phyloP scores from a whole-genome alignment of 2,888 invertebrate species.

The Eupithecia dodoneata region DNA sequence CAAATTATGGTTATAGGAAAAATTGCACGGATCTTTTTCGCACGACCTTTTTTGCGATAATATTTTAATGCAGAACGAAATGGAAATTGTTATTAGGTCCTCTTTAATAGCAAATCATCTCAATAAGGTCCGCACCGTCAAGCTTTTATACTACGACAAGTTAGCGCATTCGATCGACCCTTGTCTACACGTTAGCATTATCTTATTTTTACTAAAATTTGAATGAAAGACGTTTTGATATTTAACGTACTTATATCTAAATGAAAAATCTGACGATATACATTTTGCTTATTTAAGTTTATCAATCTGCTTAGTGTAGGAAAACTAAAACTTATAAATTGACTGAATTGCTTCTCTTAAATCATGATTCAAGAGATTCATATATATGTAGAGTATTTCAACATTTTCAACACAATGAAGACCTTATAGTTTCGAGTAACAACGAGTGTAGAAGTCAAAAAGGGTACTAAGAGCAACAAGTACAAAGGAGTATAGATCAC shows the following conservation, averaged over 20 bases:
- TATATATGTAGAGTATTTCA: too few species aligned
- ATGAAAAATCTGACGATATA: background rate
- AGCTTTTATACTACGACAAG: background rate
- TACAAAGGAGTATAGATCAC: slow-evolving; percentile 34
- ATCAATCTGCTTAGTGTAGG: background rate
- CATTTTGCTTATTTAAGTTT: background rate
- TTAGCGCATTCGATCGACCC: background rate
- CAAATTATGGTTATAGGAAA: slow-evolving; percentile 33
- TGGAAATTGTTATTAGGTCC: slow-evolving; percentile 19
- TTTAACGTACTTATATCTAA: background rate
- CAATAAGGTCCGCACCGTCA: background rate
- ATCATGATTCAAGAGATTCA: background rate
- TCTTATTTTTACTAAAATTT: background rate
- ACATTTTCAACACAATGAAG: background rate
- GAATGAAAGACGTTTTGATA: background rate
- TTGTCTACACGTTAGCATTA: background rate
- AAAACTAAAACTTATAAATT: background rate
- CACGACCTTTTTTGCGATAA: slow-evolving; percentile 27
- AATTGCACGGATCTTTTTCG: slow-evolving; percentile 29
- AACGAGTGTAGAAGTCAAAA: background rate
- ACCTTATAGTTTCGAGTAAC: background rate
- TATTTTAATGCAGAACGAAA: slow-evolving; percentile 29
- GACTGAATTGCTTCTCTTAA: background rate
- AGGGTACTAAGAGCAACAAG: background rate
- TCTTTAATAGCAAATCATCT: slow-evolving; percentile 11